A percentile compares a stretch with the other conserved stretches of the same genome.
phyloP scores from a whole-genome alignment of 2,797 vertebrate species.

The Malurus splendens region DNA sequence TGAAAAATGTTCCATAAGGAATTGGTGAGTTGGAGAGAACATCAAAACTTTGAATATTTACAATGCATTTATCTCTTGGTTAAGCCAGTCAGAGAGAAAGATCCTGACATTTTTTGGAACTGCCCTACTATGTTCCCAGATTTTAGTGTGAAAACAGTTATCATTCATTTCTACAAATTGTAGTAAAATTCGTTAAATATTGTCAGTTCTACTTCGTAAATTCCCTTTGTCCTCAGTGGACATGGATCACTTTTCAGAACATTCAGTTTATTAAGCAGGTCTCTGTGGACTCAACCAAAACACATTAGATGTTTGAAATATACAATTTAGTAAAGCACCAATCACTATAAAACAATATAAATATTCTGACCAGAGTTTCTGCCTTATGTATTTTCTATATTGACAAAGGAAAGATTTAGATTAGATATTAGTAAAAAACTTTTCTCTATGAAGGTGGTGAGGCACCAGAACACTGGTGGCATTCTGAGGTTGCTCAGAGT shows the following conservation, averaged over 20 bases:
- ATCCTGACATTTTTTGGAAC: neutral
- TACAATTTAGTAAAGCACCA: neutral
- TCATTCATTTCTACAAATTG: constrained; percentile 2
- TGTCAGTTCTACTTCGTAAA: neutral
- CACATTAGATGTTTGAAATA: neutral
- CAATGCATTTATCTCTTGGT: neutral
- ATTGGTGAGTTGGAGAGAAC: neutral
- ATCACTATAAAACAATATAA: neutral
- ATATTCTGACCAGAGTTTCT: neutral
- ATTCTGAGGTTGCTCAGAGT: neutral
- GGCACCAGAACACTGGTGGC: too few species aligned
- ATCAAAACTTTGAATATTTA: constrained; percentile 17
- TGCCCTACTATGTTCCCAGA: neutral
- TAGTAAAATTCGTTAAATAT: neutral
- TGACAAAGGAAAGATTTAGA: neutral
- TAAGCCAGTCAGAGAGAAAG: neutral
- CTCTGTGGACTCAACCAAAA: neutral
- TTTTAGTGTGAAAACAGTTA: constrained; percentile 22
- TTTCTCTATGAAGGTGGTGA: neutral
- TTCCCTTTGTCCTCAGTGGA: neutral
- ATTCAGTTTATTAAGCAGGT: neutral
- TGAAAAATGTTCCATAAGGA: constrained; percentile 12
- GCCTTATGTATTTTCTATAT: neutral
- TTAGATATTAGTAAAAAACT: neutral
- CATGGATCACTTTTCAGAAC: neutral